Evolutionary conservation across 2,888 invertebrate species (phyloP).

Genomic region (Cataglyphis rosenhaueri): DNA sequence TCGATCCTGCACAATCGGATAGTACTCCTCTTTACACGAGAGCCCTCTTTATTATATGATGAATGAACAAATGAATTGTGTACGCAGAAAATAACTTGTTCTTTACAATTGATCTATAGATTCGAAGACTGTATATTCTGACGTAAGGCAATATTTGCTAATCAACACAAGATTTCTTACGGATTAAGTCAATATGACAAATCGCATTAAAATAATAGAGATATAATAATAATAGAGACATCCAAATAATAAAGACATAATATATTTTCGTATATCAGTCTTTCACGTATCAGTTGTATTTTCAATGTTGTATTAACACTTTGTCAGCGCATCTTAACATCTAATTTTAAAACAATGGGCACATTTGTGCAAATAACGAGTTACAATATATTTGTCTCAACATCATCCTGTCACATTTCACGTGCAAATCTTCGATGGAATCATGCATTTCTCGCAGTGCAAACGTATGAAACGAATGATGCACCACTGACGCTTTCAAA

Average conservation of each 20-base stretch:
- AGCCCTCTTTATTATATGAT: conserved; percentile 4
- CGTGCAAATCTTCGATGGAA: conserved; percentile 35
- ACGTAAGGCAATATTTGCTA: not conserved
- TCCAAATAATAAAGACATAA: not conserved
- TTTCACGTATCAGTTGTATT: not conserved
- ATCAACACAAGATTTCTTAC: not conserved
- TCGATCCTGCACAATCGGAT: conserved; percentile 45
- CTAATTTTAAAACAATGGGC: conserved; percentile 16
- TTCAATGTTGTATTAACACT: conserved; percentile 1
- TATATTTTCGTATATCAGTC: not conserved
- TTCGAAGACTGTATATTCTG: not conserved
- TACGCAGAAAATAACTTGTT: not conserved
- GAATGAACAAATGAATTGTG: not conserved
- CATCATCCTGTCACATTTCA: conserved; percentile 16
- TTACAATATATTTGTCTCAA: conserved; percentile 5
- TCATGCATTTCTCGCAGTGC: conserved; percentile 41
- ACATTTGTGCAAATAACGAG: conserved; percentile 13
- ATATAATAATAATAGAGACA: not conserved
- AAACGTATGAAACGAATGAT: conserved; percentile 27
- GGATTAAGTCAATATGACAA: not conserved
- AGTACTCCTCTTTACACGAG: not conserved
- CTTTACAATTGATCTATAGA: not conserved
- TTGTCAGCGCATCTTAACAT: not conserved
- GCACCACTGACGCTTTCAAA: conserved; percentile 4
- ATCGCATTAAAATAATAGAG: too few relatives aligned